phyloP scores from a whole-genome alignment of 2,888 invertebrate genomes.

The Ophraella communa region DNA sequence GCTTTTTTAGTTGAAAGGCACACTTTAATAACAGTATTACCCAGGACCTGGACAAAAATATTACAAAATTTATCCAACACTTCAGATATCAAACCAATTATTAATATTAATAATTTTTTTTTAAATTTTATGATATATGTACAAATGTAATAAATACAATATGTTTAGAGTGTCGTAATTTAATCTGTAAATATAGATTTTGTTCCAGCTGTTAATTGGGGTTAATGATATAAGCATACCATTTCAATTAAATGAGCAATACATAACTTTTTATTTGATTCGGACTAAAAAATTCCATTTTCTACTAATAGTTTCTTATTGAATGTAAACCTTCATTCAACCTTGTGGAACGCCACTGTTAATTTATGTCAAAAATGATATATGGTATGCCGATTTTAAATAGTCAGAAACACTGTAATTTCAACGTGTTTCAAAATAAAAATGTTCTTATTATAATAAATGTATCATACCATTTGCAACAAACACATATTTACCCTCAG shows the following conservation, averaged over 20 bases:
- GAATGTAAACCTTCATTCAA: constrained; percentile 4
- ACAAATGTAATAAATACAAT: too few species aligned
- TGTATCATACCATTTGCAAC: constrained; percentile 7
- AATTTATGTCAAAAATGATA: constrained; percentile 24
- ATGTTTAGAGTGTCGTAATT: too few species aligned
- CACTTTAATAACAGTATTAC: too few species aligned
- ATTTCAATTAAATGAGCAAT: neutral
- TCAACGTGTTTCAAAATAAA: constrained; percentile 1
- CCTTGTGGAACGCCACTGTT: constrained; percentile 26
- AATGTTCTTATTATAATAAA: neutral
- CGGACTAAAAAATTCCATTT: neutral
- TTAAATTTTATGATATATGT: too few species aligned
- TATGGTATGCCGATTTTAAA: constrained; percentile 9
- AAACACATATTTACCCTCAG: neutral
- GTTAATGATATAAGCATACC: too few species aligned
- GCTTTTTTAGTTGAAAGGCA: too few species aligned
- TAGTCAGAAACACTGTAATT: constrained; percentile 11
- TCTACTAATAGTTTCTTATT: neutral
- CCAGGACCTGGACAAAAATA: too few species aligned
- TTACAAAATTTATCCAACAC: too few species aligned
- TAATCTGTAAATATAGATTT: too few species aligned
- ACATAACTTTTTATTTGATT: neutral
- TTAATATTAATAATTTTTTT: too few species aligned
- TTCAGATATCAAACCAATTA: too few species aligned
- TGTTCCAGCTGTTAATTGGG: neutral